These are phyloP conservation scores for Tanypteryx hageni DNA, from an alignment of 2,888 invertebrate species.

Conservation along the genomic window DNA sequence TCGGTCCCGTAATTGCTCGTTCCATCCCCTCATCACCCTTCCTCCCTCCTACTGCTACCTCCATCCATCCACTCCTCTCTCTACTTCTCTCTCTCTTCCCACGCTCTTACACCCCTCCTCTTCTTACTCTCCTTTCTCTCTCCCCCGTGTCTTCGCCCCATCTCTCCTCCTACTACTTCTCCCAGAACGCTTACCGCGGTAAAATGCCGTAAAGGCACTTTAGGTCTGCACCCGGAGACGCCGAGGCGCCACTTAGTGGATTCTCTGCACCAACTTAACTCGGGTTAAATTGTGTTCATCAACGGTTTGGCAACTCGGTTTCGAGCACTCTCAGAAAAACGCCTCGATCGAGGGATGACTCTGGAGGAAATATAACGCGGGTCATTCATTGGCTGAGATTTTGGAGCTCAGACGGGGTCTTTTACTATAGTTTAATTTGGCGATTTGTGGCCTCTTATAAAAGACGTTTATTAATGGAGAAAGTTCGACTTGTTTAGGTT, in stretches of 20 bases:
- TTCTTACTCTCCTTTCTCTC: too few relatives aligned
- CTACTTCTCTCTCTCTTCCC: too few relatives aligned
- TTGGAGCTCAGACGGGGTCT: background rate
- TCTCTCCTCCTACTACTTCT: background rate
- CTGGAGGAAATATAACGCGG: background rate
- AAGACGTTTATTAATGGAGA: too few relatives aligned
- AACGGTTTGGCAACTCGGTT: constrained; percentile 31
- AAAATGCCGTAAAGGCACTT: constrained; percentile 28
- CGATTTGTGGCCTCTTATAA: too few relatives aligned
- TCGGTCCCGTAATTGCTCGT: background rate
- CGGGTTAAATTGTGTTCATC: constrained; percentile 47
- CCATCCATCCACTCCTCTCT: too few relatives aligned
- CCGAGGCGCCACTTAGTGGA: constrained; percentile 34
- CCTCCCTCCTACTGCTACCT: background rate
- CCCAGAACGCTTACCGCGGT: constrained; percentile 3
- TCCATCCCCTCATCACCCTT: background rate
- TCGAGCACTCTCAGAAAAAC: constrained; percentile 13
- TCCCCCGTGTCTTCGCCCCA: background rate
- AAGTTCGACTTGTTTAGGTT: too few relatives aligned
- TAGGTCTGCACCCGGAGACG: constrained; percentile 24
- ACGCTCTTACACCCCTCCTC: too few relatives aligned
- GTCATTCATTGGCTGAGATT: constrained; percentile 2
- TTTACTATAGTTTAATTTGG: background rate
- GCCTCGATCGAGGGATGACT: background rate
- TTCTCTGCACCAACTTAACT: background rate